Evolutionary conservation across 2,888 invertebrate genomes (phyloP).

Genomic region (Drosophila mercatorum): DNA sequence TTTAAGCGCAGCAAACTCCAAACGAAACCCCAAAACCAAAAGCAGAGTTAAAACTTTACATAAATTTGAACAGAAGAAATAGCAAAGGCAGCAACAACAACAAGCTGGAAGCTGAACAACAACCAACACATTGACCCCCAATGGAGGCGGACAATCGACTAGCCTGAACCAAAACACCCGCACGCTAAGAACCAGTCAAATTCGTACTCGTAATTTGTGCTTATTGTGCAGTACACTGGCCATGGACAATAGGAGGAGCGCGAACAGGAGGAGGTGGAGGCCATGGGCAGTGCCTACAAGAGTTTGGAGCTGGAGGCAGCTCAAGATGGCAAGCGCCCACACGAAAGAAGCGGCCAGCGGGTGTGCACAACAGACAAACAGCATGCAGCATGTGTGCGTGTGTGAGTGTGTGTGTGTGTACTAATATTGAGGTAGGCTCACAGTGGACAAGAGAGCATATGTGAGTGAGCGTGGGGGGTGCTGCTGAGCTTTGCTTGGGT

Average conservation of each 20-base stretch:
- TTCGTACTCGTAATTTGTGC: conserved; percentile 73
- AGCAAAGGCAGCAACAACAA: conserved; percentile 21
- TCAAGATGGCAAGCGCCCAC: conserved; percentile 38
- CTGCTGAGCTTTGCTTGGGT: conserved; percentile 10
- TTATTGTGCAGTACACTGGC: conserved; percentile 66
- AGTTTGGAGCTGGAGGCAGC: conserved; percentile 2
- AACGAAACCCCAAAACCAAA: conserved; percentile 44
- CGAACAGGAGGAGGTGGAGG: neutral
- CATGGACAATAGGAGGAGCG: conserved; percentile 14
- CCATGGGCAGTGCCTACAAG: neutral
- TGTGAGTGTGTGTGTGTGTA: conserved; percentile 27
- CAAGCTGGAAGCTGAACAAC: conserved; percentile 2
- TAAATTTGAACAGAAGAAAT: conserved; percentile 68
- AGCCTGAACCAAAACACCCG: conserved; percentile 9
- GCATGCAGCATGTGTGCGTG: conserved; percentile 18
- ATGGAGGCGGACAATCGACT: conserved; percentile 40
- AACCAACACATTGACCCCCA: conserved; percentile 56
- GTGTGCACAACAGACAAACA: conserved; percentile 40
- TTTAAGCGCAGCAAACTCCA: neutral
- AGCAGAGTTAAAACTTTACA: conserved; percentile 58
- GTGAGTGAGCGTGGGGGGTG: conserved; percentile 15
- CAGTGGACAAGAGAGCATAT: conserved; percentile 19
- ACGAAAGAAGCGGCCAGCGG: conserved; percentile 72
- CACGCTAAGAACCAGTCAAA: conserved; percentile 31
- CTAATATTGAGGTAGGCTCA: conserved; percentile 66